phyloP scores from a whole-genome alignment of 2,797 vertebrate species.

The Molothrus ater region DNA sequence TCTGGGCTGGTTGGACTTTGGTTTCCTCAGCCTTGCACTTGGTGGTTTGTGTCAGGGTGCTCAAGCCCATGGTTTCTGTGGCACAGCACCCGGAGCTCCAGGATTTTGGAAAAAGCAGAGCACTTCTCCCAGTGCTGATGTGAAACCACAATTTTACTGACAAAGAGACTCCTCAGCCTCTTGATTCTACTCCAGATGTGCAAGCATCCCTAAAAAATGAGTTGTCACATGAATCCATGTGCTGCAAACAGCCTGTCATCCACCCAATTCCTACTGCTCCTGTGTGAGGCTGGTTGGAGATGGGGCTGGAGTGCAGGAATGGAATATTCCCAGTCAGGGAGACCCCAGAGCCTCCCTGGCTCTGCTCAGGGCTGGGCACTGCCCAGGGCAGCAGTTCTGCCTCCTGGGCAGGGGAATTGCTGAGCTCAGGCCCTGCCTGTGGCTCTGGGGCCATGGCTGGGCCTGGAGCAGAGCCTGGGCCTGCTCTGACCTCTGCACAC shows the following conservation, averaged over 20 bases:
- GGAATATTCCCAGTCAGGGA: not conserved
- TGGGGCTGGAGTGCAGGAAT: no score
- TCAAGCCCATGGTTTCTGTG: accelerated
- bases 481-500: not conserved
- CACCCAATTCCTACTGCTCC: not conserved
- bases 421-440: accelerated
- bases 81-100: not conserved
- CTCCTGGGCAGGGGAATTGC: not conserved
- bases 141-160: not conserved
- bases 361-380: not conserved
- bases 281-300: not conserved
- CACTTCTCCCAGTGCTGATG: accelerated
- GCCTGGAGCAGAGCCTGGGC: no score
- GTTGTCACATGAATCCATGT: not conserved
- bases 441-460: not conserved
- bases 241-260: not conserved
- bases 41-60: not conserved
- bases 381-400: not conserved
- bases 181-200: not conserved
- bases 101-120: not conserved
- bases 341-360: not conserved
- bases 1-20: not conserved
- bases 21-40: not conserved
- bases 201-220: not conserved
- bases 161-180: not conserved